Conservation (phyloP, 1,140 invertebrate genomes). For the Megalonaias nervosa region DNA sequence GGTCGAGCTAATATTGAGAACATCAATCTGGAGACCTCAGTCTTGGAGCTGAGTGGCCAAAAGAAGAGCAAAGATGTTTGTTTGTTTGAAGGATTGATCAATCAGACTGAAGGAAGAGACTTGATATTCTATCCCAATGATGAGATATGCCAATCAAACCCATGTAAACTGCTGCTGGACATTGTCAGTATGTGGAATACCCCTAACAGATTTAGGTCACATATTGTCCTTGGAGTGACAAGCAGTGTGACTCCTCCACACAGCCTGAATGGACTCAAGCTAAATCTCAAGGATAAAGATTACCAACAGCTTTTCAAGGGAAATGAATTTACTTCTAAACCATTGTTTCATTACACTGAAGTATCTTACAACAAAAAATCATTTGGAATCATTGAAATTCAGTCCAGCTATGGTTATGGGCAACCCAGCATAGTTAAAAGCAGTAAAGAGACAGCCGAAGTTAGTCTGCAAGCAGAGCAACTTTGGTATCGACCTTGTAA, state of each 20-base stretch:
- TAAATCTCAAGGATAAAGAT: background rate
- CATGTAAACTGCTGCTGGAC: constrained; percentile 2
- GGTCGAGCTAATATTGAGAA: no score
- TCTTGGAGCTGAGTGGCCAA: no score
- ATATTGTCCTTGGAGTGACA: constrained; percentile 24
- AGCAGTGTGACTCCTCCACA: background rate
- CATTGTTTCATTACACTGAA: background rate
- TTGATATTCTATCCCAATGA: constrained; percentile 1
- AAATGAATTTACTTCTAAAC: constrained; percentile 10
- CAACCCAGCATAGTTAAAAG: constrained; percentile 18
- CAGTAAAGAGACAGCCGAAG: background rate
- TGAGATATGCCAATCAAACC: constrained; percentile 3
- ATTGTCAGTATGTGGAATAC: constrained; percentile 33
- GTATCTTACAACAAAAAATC: constrained; percentile 8
- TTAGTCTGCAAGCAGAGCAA: constrained; percentile 12
- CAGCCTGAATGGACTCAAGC: background rate
- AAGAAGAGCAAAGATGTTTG: no score
- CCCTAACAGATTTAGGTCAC: constrained; percentile 14
- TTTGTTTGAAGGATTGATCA: no score
- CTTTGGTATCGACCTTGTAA: constrained; percentile 16
- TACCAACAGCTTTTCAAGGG: background rate
- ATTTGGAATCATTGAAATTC: constrained; percentile 21
- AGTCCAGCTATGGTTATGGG: constrained; percentile 18
- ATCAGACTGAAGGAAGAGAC: background rate
- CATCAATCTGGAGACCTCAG: no score